phyloP scores from a whole-genome alignment of 1,140 invertebrate species.

The Heliothis subflexa region DNA sequence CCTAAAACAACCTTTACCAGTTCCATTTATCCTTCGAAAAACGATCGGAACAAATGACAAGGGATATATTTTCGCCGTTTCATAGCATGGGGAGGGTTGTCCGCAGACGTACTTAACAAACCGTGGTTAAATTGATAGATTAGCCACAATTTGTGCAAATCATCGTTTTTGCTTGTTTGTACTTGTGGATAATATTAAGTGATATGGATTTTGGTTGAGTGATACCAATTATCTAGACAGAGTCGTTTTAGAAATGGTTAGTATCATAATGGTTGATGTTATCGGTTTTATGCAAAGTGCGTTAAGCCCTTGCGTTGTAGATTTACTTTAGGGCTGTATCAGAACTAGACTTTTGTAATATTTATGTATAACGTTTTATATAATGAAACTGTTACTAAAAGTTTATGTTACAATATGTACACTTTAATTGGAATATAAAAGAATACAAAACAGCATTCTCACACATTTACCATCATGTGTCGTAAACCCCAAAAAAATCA shows the following conservation, averaged over 20 bases:
- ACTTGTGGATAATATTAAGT: slow-evolving; percentile 26
- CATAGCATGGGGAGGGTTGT: slow-evolving; percentile 49
- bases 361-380: too few relatives aligned
- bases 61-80: slow-evolving; percentile 64
- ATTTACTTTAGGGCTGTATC: too few relatives aligned
- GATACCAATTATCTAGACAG: slow-evolving; percentile 30
- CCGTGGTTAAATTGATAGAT: slow-evolving; percentile 83
- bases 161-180: slow-evolving; percentile 55
- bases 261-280: background rate
- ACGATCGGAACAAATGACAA: slow-evolving; percentile 71
- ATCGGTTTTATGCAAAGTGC: background rate
- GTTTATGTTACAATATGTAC: background rate
- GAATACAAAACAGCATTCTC: slow-evolving; percentile 2
- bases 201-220: slow-evolving; percentile 26
- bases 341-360: too few relatives aligned
- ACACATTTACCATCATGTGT: background rate
- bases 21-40: slow-evolving; percentile 60
- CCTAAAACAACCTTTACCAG: slow-evolving; percentile 46
- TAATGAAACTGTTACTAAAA: background rate
- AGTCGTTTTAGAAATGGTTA: background rate
- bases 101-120: slow-evolving; percentile 73
- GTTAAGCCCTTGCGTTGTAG: too few relatives aligned
- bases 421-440: background rate
- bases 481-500: slow-evolving; percentile 26
- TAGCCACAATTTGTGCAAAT: slow-evolving; percentile 72